Base-by-base conservation (phyloP, 2,888 invertebrate species). In the Pteria penguin region DNA sequence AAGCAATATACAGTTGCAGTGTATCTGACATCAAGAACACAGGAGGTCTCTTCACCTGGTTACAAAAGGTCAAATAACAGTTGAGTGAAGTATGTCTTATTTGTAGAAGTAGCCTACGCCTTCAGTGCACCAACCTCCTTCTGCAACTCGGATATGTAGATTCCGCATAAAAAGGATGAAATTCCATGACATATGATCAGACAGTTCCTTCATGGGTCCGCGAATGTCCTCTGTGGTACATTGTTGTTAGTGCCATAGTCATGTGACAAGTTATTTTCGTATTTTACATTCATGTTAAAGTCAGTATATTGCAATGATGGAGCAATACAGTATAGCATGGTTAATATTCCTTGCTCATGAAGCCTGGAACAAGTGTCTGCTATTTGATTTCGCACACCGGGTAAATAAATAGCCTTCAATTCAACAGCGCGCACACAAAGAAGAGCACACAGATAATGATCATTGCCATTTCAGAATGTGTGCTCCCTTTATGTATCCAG, bases 21-120 rank as follows among this genome's bases (percentile, higher is more conserved):
- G 57, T 55, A 11, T 58, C 33, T 24, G 69, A 24, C 4, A 22
- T 60, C n/a, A 58, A 36, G 31, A 36, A 60, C n/a, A 69, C 22
- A 22, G 33, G 24, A 45, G 26, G 26, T 31, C n/a, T 58, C 5
- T 31, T 8, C 3, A 69, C n/a, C 60, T 61, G 60, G 69, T 33
- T 45, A 57, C 68, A 69, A 69, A 69, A 60, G 22, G 32, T 26
- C 32, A 57, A 31, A 32, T 68, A 57, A 24, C 55, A 55, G 29
- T 24, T 55, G 68, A 22, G 32, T 32, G 11, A 18, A n/a, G 33
- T 68, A 68, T 4, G 68, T 57, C 4, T 8, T 18, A 29, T 14
- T 22, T 18, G 68, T 68, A 32, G 57, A 57, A 27, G 27, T 69
- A 60, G 69, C 69, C 69, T 60, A 69, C 33, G 60, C 69, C 60